phyloP scores from a whole-genome alignment of 1,140 invertebrate species.

The Pogonognathellus flavescens region DNA sequence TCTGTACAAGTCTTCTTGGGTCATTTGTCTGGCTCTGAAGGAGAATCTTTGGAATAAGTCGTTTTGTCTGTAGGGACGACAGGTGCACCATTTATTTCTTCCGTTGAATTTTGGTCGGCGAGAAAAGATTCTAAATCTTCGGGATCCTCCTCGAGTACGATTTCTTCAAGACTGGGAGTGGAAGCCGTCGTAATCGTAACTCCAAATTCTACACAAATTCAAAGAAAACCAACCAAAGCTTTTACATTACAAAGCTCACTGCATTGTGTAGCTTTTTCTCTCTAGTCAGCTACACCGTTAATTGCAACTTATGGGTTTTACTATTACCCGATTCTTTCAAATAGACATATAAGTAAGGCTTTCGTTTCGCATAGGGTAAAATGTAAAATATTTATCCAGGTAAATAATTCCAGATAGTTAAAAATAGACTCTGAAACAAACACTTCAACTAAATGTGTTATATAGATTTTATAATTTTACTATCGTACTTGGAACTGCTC shows the following conservation, averaged over 20 bases:
- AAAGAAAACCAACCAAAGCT: background rate
- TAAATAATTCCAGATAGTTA: too few relatives aligned
- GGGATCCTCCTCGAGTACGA: conserved; percentile 65
- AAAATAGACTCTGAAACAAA: too few relatives aligned
- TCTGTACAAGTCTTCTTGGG: background rate
- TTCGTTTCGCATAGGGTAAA: too few relatives aligned
- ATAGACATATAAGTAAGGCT: too few relatives aligned
- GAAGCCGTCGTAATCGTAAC: conserved; percentile 24
- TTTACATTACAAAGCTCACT: background rate
- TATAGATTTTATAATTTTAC: too few relatives aligned
- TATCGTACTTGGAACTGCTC: conserved; percentile 75
- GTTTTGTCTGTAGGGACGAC: background rate
- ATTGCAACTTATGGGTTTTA: too few relatives aligned
- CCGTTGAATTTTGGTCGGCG: conserved; percentile 50
- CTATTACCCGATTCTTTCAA: too few relatives aligned
- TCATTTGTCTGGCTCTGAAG: conserved; percentile 25
- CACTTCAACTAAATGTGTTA: too few relatives aligned
- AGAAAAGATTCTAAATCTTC: conserved; percentile 62
- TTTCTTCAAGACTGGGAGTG: conserved; percentile 64
- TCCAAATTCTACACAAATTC: conserved; percentile 37
- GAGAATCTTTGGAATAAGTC: background rate
- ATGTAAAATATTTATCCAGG: too few relatives aligned
- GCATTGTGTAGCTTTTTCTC: too few relatives aligned
- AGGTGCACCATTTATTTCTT: conserved; percentile 21
- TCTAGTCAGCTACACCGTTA: too few relatives aligned